phyloP scores from a whole-genome alignment of 2,888 invertebrate genomes.

The Phalera bucephala region DNA sequence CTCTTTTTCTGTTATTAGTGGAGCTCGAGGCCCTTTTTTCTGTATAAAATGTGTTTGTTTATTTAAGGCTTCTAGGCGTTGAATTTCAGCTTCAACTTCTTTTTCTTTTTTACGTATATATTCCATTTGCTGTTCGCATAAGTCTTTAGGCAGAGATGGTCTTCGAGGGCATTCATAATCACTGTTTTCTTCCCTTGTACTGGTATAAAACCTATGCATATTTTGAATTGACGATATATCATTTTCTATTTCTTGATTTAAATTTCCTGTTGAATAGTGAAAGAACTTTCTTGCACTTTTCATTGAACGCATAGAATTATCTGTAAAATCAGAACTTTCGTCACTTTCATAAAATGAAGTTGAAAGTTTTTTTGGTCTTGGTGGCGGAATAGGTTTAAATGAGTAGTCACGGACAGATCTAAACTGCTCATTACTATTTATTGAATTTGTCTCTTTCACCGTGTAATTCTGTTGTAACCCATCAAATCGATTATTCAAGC shows the following conservation, averaged over 20 bases:
- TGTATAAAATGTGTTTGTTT: conserved; percentile 21
- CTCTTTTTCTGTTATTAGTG: conserved; percentile 65
- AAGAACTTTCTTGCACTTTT: conserved; percentile 67
- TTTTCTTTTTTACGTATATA: conserved; percentile 87
- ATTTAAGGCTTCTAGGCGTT: conserved; percentile 82
- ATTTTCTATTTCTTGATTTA: conserved; percentile 74
- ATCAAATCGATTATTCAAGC: conserved; percentile 39
- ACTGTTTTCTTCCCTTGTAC: conserved; percentile 45
- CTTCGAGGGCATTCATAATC: conserved; percentile 57
- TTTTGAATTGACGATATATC: conserved; percentile 75
- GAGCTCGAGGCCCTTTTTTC: conserved; percentile 60
- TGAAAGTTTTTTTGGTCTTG: conserved; percentile 62
- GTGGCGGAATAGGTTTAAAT: conserved; percentile 68
- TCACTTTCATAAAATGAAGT: conserved; percentile 72
- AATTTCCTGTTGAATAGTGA: conserved; percentile 73
- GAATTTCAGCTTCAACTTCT: conserved; percentile 86
- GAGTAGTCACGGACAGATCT: conserved; percentile 27
- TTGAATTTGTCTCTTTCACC: conserved; percentile 24
- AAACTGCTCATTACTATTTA: conserved; percentile 23
- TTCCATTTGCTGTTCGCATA: conserved; percentile 85
- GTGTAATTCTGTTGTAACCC: conserved; percentile 34
- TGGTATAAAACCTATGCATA: conserved; percentile 66
- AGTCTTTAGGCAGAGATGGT: conserved; percentile 85
- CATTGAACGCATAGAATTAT: conserved; percentile 60
- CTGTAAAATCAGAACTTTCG: conserved; percentile 68